Conservation (phyloP, 2,113 vertebrate species). For the Apistogramma diplotaenia region DNA sequence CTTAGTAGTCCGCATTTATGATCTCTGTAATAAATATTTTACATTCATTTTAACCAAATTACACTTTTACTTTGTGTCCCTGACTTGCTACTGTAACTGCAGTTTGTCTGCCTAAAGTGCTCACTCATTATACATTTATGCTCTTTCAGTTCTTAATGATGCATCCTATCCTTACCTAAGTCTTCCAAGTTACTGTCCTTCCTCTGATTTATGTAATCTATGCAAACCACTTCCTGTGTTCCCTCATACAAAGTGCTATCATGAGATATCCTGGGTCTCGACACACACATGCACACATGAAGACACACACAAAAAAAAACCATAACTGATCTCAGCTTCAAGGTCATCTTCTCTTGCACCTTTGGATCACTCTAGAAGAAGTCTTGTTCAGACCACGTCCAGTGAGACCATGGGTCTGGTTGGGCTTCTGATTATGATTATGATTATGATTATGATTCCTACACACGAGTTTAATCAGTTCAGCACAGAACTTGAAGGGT, state of each 20-base stretch:
- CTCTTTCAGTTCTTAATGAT: neutral
- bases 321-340: neutral
- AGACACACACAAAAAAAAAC: too few species aligned
- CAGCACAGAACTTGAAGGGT: too few species aligned
- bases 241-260: neutral
- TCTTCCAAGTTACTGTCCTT: neutral
- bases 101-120: slow-evolving; percentile 6
- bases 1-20: neutral
- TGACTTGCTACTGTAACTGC: neutral
- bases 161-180: neutral
- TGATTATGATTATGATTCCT: neutral
- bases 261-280: neutral
- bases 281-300: too few species aligned
- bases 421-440: neutral
- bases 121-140: slow-evolving; percentile 1
- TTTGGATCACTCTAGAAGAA: neutral
- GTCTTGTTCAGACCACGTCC: neutral
- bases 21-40: neutral
- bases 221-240: neutral
- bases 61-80: slow-evolving; percentile 1
- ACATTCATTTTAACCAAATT: neutral
- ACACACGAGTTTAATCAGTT: too few species aligned
- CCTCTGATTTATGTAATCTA: neutral
- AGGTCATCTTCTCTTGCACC: neutral
- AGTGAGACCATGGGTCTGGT: too few species aligned